phyloP scores from a whole-genome alignment of 1,140 invertebrate genomes.

The Papilio polytes region DNA sequence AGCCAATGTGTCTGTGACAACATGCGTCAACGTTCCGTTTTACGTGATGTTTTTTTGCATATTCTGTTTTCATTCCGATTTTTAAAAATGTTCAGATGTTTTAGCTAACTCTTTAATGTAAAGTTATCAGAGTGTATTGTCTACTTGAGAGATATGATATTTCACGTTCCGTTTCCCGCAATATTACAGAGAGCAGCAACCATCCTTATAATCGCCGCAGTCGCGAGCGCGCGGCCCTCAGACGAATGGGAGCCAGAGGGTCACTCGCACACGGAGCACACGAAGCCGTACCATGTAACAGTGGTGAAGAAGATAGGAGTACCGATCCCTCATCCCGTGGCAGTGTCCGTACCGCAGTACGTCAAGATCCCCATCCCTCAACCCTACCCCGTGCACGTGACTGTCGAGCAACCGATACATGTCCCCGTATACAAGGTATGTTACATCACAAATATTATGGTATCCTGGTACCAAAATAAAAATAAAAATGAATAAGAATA shows the following conservation, averaged over 20 bases:
- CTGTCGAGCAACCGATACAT: constrained; percentile 89
- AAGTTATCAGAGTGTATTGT: no score
- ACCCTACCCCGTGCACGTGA: constrained; percentile 89
- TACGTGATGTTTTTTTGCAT: constrained; percentile 1
- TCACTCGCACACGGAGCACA: constrained; percentile 86
- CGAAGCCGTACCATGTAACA: constrained; percentile 88
- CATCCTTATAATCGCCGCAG: constrained; percentile 87
- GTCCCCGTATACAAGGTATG: constrained; percentile 89
- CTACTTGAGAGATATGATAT: no score
- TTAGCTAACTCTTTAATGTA: no score
- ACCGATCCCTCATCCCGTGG: constrained; percentile 89
- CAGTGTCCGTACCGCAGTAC: constrained; percentile 89
- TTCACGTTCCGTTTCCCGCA: background rate
- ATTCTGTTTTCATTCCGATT: background rate
- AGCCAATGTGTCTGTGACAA: background rate
- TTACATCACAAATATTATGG: background rate
- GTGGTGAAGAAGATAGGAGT: constrained; percentile 91
- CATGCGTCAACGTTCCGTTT: background rate
- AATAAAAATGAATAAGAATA: background rate
- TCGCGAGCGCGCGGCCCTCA: constrained; percentile 87
- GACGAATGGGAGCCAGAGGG: constrained; percentile 92
- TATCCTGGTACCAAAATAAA: background rate
- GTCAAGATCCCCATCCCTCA: constrained; percentile 90
- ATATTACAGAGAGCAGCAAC: constrained; percentile 69
- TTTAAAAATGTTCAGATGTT: background rate